Conservation (phyloP, 2,797 vertebrate genomes). For the Sardinella longiceps region DNA sequence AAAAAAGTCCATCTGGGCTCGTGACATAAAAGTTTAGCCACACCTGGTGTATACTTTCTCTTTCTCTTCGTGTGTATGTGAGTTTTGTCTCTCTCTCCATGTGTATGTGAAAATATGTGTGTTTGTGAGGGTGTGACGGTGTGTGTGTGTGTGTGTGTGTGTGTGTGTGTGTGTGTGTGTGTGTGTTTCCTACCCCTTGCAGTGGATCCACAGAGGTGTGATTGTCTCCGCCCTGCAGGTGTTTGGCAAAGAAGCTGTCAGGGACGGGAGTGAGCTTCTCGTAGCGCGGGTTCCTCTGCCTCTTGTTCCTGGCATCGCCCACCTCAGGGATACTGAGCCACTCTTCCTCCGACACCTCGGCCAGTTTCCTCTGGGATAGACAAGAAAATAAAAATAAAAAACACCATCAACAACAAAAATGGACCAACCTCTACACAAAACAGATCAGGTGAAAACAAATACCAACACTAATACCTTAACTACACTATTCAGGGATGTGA, state of each 20-base stretch:
- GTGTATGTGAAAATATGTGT: neutral
- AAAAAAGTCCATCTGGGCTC: no score
- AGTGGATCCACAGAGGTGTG: slow-evolving; percentile 91
- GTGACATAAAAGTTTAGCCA: no score
- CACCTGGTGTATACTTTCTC: no score
- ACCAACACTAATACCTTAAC: neutral
- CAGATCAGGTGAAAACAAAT: neutral
- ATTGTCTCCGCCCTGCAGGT: slow-evolving; percentile 91
- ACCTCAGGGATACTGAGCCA: slow-evolving; percentile 99
- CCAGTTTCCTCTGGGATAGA: slow-evolving; percentile 84
- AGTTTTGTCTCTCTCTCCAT: neutral
- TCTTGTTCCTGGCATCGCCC: slow-evolving; percentile 95
- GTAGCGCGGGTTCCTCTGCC: slow-evolving; percentile 94
- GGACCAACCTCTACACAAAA: no score
- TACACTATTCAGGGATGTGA: no score
- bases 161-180: neutral
- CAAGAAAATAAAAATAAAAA: slow-evolving; percentile 28
- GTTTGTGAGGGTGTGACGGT: no score
- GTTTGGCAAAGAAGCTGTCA: slow-evolving; percentile 97
- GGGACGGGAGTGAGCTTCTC: slow-evolving; percentile 97
- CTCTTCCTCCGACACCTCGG: slow-evolving; percentile 95
- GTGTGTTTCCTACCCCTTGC: slow-evolving; percentile 80
- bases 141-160: neutral
- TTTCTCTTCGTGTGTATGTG: neutral
- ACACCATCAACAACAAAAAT: neutral